Evolutionary conservation across 2,113 vertebrate genomes (phyloP), one percentile per base, ranked within the genome.

Genomic region (Protomyctophum bolini): DNA sequence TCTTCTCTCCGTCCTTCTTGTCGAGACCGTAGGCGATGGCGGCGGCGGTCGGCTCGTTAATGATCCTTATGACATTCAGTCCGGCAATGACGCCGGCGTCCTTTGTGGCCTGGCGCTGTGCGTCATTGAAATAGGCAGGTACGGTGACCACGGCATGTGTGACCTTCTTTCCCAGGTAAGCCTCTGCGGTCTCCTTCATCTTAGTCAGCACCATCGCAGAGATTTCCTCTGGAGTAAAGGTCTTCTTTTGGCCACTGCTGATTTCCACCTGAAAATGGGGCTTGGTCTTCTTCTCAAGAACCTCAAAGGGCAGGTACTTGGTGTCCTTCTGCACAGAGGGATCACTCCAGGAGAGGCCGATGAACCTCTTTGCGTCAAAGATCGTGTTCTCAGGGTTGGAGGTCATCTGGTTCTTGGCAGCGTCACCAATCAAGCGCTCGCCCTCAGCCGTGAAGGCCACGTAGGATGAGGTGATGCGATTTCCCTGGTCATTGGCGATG

Each of bases 101-200:
- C 81, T 99, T 99, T 0, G 97, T 99, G 29, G 98, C 98, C 84
- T 99, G 98, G 9, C 97, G 95, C 85, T 99, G 98, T 46, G 98
- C 97, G 45, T 99, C 98, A 9, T 99, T 99, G 84, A 99, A 99
- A 71, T 99, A 98, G 33, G 98, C 95, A 8, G 98, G 98, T 54
- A 99, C 98, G 7, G 98, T 99, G 68, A 99, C 96, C 45, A 99
- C 98, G 47, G 98, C 98, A 28, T 99, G 96, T 7, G 97, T 99
- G 58, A 99, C 98, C 82, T 97, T 97, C 88, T 97, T 98, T 61
- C 98, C 97, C 64, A 99, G 81, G 50, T 99, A 99, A 29, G 97
- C 97, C 73, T 99, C 98, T 33, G 98, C 97, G 0, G 98, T 99
- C 85, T 99, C 98, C 89, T 99, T 99, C 98, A 99, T 99, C 89